A percentile compares a stretch with the other conserved stretches of the same genome.
phyloP scores from a whole-genome alignment of 2,888 invertebrate species.

The Drepana falcataria region DNA sequence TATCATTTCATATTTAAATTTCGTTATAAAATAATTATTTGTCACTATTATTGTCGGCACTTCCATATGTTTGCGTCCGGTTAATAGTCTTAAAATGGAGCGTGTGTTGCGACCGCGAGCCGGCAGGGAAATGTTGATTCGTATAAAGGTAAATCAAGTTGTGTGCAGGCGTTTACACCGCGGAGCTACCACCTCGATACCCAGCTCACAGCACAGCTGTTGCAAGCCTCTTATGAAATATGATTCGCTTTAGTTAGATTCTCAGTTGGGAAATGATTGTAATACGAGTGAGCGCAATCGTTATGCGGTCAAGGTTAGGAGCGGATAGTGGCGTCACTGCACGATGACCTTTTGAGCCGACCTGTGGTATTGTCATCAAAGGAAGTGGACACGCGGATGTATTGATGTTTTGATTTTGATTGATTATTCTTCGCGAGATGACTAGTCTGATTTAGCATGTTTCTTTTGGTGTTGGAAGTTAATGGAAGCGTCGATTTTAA shows the following conservation, averaged over 20 bases:
- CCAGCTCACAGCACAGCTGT: slow-evolving; percentile 29
- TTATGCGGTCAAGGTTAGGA: slow-evolving; percentile 66
- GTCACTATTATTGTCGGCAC: background rate
- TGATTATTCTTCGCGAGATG: too few relatives aligned
- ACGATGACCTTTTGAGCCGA: slow-evolving; percentile 53
- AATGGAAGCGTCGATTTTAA: too few relatives aligned
- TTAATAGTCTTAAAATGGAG: slow-evolving; percentile 9
- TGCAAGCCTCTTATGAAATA: slow-evolving; percentile 66
- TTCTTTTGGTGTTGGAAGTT: too few relatives aligned
- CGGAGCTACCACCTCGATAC: slow-evolving; percentile 25
- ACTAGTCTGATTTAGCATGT: too few relatives aligned
- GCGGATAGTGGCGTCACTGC: slow-evolving; percentile 21
- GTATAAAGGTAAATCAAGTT: slow-evolving; percentile 22
- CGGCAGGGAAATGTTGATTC: slow-evolving; percentile 18
- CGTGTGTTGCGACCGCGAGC: slow-evolving; percentile 38
- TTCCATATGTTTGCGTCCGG: too few relatives aligned
- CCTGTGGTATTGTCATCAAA: slow-evolving; percentile 14
- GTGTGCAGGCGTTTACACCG: slow-evolving; percentile 16
- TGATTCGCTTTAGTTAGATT: slow-evolving; percentile 68
- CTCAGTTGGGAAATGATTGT: slow-evolving; percentile 60
- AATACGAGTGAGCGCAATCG: slow-evolving; percentile 61
- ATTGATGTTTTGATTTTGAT: too few relatives aligned
- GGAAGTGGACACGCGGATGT: background rate
- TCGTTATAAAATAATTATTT: too few relatives aligned
- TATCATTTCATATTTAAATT: too few relatives aligned